Base-by-base conservation (phyloP, 2,888 invertebrate genomes). In the Neuroscelio doddi region DNA sequence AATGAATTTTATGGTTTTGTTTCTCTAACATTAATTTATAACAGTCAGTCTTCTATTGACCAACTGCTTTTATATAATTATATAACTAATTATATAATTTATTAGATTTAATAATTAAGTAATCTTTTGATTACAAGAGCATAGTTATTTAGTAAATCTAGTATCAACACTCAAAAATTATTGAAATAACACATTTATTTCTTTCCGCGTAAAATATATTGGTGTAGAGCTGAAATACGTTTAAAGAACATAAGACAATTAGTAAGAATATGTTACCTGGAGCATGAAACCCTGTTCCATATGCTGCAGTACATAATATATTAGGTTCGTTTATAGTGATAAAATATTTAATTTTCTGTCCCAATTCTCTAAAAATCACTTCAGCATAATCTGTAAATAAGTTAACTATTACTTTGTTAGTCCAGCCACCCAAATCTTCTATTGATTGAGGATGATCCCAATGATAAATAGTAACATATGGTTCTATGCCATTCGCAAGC, bases 321-420 rank as follows among this genome's bases (percentile, higher is more conserved):
- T 85, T 86, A 0, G 93, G 93, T 78, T 94, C 94, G 78, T 94
- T 94, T 68, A 94, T 88, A 0, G 94, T 93, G 1, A 92, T 88
- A 91, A 93, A 93, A 53, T 87, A 87, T 79, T 79, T 89, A 3
- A 92, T 90, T 76, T 89, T 88, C 70, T 88, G 87, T 0, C 88
- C 91, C 68, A 88, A 90, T 75, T 89, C 85, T 4, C 16, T 17
- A 62, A 88, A 88, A 7, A 87, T 81, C 26, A 90, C 83, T 72
- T 85, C 84, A 0, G 90, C 90, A 57, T 89, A 91, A 68, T 89
- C 88, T 7, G 83, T 85, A 74, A 90, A 91, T 78, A 88, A 89
- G 21, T 88, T 87, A 0, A 87, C 87, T 38, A 90, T 86, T 2
- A 86, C 64, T 0, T 88, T 87, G 76, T 90, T 91, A 10, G 88